Evolutionary conservation across 2,797 vertebrate species (phyloP).

Genomic region (Sphaeramia orbicularis): DNA sequence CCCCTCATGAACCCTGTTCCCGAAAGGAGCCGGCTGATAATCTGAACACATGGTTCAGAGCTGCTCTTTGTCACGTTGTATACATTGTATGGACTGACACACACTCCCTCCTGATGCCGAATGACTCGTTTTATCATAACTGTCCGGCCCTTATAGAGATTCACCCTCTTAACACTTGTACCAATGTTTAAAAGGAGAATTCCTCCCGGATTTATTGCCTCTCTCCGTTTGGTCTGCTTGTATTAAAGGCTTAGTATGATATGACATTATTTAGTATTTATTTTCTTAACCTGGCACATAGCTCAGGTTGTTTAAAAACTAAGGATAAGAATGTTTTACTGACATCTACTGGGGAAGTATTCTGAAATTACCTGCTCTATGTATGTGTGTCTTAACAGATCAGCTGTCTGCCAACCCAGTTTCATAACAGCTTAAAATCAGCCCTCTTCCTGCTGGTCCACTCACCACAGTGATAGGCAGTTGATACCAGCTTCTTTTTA

Average conservation of each 20-base stretch:
- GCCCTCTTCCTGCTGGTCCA: constrained; percentile 11
- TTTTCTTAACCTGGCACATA: constrained; percentile 16
- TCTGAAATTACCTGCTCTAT: constrained; percentile 28
- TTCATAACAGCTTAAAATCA: not conserved
- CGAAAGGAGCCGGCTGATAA: constrained; percentile 28
- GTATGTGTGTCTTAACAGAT: constrained; percentile 1
- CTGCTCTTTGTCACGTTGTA: constrained; percentile 49
- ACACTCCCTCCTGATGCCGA: not conserved
- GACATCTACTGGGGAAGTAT: constrained; percentile 81
- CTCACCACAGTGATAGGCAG: constrained; percentile 24
- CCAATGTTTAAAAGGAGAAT: constrained; percentile 20
- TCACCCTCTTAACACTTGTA: constrained; percentile 29
- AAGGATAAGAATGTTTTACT: constrained; percentile 72
- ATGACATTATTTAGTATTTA: constrained; percentile 33
- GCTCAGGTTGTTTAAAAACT: constrained; percentile 38
- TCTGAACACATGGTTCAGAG: constrained; percentile 19
- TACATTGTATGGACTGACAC: constrained; percentile 9
- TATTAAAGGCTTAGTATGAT: constrained; percentile 40
- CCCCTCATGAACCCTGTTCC: not conserved
- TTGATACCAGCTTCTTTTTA: constrained; percentile 32
- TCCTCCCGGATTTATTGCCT: constrained; percentile 28
- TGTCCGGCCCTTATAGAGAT: constrained; percentile 41
- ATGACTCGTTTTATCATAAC: constrained; percentile 31
- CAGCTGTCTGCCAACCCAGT: constrained; percentile 12
- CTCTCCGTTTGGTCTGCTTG: constrained; percentile 7